Evolutionary conservation across 1,140 invertebrate genomes (phyloP), one percentile per base, ranked within the genome.

Genomic region (Euschistus heros): DNA sequence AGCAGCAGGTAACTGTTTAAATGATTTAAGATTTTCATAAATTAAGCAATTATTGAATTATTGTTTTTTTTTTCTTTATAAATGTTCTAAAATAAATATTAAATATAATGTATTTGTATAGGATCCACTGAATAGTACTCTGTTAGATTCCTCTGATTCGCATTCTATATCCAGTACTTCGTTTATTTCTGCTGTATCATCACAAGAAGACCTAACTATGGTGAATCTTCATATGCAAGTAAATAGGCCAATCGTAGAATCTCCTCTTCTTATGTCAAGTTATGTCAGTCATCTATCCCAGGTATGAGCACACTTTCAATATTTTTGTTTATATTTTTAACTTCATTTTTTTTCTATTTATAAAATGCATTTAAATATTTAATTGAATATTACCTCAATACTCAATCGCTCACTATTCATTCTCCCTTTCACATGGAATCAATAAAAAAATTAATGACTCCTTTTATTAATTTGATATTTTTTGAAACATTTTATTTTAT

Each of bases 181-280:
- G 1, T 73, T 73, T 62, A 71, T 73, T 63, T 73, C 72, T n/a
- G 72, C 72, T 33, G 71, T 73, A 3, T 96, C 92, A 0, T 94
- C 91, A n/a, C 91, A 94, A 74, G 91, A 94, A 76, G 92, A 95
- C 72, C 86, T 93, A 72, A 90, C 91, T 2, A 76, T 96, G 62
- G 90, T 97, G 0, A 94, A 97, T 80, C 78, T 97, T 7, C 91
- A 96, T 71, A 92, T 92, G 83, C 94, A 98, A 78, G 85, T 95
- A 10, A 94, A 96, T 74, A 91, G 93, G 71, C 89, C 92, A 0
- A 97, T 97, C 66, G 86, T 92, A 22, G 89, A 92, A 69, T 97
- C 93, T 1, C 93, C 94, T 0, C 75, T 97, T 24, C 77, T 98
- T 0, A 94, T 97, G 91, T 90, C 91, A 0, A 94, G 92, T 72